phyloP scores from a whole-genome alignment of 2,113 vertebrate genomes.

The Laticauda laticaudata region DNA sequence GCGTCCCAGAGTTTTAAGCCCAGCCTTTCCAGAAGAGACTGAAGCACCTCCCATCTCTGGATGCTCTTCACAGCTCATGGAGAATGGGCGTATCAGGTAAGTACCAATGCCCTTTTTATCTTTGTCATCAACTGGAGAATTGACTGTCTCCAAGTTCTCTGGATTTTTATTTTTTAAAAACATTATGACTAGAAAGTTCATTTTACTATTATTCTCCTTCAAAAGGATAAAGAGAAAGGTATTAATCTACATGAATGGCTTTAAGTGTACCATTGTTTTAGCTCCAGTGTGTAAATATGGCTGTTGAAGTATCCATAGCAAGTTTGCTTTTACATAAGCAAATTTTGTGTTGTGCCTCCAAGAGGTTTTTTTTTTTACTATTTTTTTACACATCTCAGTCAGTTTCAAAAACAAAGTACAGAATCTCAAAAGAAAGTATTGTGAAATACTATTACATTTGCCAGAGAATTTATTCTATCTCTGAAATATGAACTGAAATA shows the following conservation, averaged over 20 bases:
- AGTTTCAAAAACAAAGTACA: conserved; percentile 22
- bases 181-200: not conserved
- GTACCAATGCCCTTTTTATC: not conserved
- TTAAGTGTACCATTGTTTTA: conserved; percentile 35
- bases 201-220: not conserved
- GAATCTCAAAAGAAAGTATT: conserved; percentile 23
- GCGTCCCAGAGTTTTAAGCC: too few species aligned
- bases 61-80: too few species aligned
- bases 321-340: conserved; percentile 25
- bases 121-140: too few species aligned
- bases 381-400: not conserved
- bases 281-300: conserved; percentile 20
- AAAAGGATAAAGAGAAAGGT: not conserved
- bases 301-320: not conserved
- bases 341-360: conserved; percentile 22
- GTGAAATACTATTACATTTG: conserved; percentile 35
- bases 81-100: too few species aligned
- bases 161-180: conserved; percentile 1
- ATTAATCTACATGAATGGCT: not conserved
- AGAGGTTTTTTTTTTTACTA: not conserved
- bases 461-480: conserved; percentile 33
- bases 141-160: not conserved
- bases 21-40: too few species aligned
- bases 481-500: conserved; percentile 1
- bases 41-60: too few species aligned